phyloP scores from a whole-genome alignment of 2,888 invertebrate species.

The Anthrax anthrax region DNA sequence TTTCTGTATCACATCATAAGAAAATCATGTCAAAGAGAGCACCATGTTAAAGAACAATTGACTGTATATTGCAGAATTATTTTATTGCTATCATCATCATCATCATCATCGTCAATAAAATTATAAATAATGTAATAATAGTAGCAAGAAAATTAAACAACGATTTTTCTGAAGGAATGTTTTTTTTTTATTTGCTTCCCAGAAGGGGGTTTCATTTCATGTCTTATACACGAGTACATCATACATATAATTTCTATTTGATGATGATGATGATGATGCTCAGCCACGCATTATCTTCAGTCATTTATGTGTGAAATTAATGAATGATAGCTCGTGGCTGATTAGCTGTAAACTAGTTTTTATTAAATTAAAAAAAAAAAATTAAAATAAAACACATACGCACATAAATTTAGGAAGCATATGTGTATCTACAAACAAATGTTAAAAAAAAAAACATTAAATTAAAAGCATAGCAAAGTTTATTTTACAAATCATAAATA shows the following conservation, averaged over 20 bases:
- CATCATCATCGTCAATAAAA: no score
- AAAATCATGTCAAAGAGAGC: no score
- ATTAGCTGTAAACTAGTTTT: background rate
- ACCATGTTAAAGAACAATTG: no score
- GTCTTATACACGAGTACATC: background rate
- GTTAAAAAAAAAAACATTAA: background rate
- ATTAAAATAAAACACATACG: background rate
- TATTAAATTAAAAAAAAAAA: background rate
- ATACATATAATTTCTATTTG: background rate
- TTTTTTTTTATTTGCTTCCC: background rate
- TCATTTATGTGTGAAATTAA: conserved; percentile 6
- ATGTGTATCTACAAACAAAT: no score
- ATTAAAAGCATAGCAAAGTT: background rate
- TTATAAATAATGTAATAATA: no score
- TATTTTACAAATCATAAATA: no score
- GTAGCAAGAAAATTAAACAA: no score
- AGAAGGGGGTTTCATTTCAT: background rate
- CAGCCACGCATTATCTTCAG: conserved; percentile 1
- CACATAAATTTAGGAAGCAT: no score
- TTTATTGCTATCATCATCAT: no score
- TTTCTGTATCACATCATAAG: no score
- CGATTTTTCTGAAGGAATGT: no score
- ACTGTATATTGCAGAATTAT: no score
- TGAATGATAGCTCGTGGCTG: conserved; percentile 3
- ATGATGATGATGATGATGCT: background rate